Conservation (phyloP, 1,140 invertebrate genomes). For the Wiebesia pumilae region DNA sequence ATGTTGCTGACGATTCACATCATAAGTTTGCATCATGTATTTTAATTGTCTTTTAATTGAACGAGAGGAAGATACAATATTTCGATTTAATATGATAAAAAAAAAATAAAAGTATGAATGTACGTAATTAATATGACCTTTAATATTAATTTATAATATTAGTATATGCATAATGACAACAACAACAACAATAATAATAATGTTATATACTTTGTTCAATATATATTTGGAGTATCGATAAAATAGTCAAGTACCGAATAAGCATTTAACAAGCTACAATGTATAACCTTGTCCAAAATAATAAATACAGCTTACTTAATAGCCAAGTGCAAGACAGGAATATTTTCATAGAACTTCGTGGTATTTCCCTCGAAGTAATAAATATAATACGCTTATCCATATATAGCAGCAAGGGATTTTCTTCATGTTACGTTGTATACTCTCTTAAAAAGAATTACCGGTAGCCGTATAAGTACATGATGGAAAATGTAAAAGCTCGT, state of each 20-base stretch:
- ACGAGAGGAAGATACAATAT: no score
- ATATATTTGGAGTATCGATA: neutral
- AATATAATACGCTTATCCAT: slow-evolving; percentile 10
- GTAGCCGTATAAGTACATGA: no score
- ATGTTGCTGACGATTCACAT: neutral
- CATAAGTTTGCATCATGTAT: no score
- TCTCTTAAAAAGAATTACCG: slow-evolving; percentile 19
- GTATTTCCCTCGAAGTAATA: neutral
- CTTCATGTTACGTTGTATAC: neutral
- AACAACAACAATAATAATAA: no score
- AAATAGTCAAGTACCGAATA: neutral
- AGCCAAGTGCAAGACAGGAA: neutral
- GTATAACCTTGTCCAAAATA: neutral
- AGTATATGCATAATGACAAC: no score
- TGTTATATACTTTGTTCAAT: neutral
- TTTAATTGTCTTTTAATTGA: no score
- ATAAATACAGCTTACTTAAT: neutral
- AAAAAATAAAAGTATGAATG: no score
- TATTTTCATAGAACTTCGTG: neutral
- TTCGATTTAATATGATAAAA: no score
- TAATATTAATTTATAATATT: no score
- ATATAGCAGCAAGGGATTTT: neutral
- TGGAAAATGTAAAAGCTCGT: slow-evolving; percentile 2
- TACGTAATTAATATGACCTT: no score
- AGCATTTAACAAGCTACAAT: neutral